A percentile compares a stretch with the other conserved stretches of the same genome.
phyloP scores from a whole-genome alignment of 2,113 vertebrate genomes.

The Gadus chalcogrammus region DNA sequence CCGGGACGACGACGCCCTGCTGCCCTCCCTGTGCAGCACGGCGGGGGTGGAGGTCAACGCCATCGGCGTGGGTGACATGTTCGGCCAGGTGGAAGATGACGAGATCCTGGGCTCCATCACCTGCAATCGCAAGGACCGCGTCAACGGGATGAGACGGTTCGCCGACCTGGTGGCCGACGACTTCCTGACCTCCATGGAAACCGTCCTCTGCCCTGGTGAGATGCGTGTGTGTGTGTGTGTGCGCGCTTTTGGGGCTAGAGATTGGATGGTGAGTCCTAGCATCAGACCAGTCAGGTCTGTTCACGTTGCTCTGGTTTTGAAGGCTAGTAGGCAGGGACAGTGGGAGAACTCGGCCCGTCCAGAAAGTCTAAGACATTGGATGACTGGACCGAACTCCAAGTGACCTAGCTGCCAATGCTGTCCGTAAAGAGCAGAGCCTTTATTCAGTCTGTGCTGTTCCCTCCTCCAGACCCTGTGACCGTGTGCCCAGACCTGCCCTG shows the following conservation, averaged over 20 bases:
- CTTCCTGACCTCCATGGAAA: constrained; percentile 87
- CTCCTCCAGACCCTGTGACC: constrained; percentile 82
- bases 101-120: constrained; percentile 88
- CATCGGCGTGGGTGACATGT: constrained; percentile 96
- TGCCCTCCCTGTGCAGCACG: constrained; percentile 77
- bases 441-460: no score
- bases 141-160: constrained; percentile 84
- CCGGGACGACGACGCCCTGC: constrained; percentile 79
- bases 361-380: no score
- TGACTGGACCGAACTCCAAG: no score
- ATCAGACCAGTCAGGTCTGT: no score
- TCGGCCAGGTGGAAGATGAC: constrained; percentile 74
- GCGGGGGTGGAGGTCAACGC: constrained; percentile 78
- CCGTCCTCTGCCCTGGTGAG: constrained; percentile 87
- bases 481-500: constrained; percentile 94
- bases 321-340: no score
- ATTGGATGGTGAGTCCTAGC: background rate
- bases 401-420: no score
- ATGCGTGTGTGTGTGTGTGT: no score
- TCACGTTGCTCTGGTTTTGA: no score
- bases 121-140: constrained; percentile 72
- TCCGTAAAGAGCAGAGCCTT: no score
- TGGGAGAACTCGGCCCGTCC: no score
- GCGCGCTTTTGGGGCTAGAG: no score
- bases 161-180: constrained; percentile 90